phyloP scores from a whole-genome alignment of 2,797 vertebrate genomes.

The Acropternis orthonyx region DNA sequence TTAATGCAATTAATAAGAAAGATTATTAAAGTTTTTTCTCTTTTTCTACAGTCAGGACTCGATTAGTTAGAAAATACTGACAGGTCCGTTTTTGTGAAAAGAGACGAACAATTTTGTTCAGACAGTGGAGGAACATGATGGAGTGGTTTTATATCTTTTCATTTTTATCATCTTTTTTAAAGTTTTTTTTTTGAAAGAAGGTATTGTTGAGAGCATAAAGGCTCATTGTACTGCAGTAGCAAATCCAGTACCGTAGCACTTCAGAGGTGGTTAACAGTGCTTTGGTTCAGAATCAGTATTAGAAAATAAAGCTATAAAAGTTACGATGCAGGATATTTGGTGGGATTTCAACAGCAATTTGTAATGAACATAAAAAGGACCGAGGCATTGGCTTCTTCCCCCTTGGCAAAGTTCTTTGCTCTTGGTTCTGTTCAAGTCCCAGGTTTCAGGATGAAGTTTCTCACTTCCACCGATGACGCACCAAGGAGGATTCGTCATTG shows the following conservation, averaged over 20 bases:
- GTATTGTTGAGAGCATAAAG: slow-evolving; percentile 46
- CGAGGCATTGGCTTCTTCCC: neutral
- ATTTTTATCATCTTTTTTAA: neutral
- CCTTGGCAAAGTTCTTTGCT: neutral
- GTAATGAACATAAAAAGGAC: neutral
- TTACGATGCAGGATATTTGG: slow-evolving; percentile 33
- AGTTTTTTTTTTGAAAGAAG: neutral
- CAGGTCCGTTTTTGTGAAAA: neutral
- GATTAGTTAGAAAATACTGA: slow-evolving; percentile 38
- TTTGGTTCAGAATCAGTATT: slow-evolving; percentile 62
- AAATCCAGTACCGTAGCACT: slow-evolving; percentile 56
- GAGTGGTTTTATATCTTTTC: neutral
- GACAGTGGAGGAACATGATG: slow-evolving; percentile 27
- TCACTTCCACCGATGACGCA: slow-evolving; percentile 96
- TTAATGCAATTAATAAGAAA: slow-evolving; percentile 62
- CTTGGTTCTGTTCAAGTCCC: neutral
- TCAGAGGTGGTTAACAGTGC: slow-evolving; percentile 54
- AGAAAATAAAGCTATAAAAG: slow-evolving; percentile 71
- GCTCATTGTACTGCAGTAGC: slow-evolving; percentile 26
- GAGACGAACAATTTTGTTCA: neutral
- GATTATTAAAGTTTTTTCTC: neutral
- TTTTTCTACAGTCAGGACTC: slow-evolving; percentile 16
- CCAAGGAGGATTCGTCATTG: slow-evolving; percentile 92
- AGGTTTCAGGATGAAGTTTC: neutral
- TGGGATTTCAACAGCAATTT: slow-evolving; percentile 17